A percentile compares a stretch with the other conserved stretches of the same genome.
These are phyloP conservation scores for Oligia strigilis DNA, from an alignment of 2,888 invertebrate species.

Conservation along the genomic window DNA sequence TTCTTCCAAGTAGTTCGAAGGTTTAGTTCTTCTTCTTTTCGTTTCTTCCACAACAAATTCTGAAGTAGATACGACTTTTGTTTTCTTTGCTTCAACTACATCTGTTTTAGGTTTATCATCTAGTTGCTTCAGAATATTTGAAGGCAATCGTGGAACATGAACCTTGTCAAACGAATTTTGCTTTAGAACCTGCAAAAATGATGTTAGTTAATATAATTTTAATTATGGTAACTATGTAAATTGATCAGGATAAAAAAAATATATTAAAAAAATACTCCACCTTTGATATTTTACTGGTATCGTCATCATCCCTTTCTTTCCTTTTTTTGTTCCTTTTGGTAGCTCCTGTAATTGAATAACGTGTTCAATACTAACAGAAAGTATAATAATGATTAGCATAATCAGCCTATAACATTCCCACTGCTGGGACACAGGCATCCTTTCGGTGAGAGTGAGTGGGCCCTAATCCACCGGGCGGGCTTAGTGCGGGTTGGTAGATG, in stretches of 20 bases:
- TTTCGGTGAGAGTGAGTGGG: too few species aligned
- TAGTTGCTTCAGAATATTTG: slow-evolving; percentile 78
- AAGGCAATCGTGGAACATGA: slow-evolving; percentile 79
- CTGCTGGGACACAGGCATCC: too few species aligned
- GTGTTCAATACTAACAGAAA: background rate
- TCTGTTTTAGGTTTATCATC: slow-evolving; percentile 76
- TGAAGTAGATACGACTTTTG: slow-evolving; percentile 78
- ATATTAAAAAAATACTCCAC: slow-evolving; percentile 63
- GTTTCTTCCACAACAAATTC: slow-evolving; percentile 81
- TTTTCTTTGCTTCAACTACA: slow-evolving; percentile 65
- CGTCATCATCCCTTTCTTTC: slow-evolving; percentile 80
- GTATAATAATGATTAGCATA: background rate
- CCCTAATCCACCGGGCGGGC: too few species aligned
- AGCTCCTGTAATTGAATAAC: slow-evolving; percentile 50
- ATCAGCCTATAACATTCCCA: too few species aligned
- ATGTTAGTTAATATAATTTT: background rate
- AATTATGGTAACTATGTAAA: background rate
- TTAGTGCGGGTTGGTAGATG: too few species aligned
- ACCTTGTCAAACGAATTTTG: slow-evolving; percentile 77
- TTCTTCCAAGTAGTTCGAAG: slow-evolving; percentile 86
- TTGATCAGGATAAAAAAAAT: background rate
- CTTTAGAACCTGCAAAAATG: slow-evolving; percentile 75
- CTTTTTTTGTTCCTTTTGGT: slow-evolving; percentile 78
- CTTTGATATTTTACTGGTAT: slow-evolving; percentile 72
- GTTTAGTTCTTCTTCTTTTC: slow-evolving; percentile 78